Percentiles rank a stretch among this genome's conserved stretches.
Conservation (phyloP, 2,113 vertebrate species). For the Arenaria interpres region DNA sequence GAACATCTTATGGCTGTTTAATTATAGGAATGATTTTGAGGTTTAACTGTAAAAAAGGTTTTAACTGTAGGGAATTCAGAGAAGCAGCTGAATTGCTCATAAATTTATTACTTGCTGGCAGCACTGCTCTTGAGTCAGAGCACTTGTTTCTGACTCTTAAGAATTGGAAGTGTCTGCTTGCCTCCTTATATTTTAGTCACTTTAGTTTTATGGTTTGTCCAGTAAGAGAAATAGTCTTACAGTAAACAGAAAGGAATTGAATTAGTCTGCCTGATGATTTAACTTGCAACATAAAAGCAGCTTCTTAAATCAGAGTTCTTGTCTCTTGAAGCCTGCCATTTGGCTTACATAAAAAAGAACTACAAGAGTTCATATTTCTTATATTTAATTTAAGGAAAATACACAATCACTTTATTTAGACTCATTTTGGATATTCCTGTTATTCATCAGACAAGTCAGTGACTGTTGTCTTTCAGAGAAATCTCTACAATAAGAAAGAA, state of each 20-base stretch:
- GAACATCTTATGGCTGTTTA: not conserved
- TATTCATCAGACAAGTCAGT: not conserved
- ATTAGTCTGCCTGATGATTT: slow-evolving; percentile 42
- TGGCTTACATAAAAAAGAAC: not conserved
- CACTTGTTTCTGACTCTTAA: slow-evolving; percentile 30
- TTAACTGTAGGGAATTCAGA: slow-evolving; percentile 49
- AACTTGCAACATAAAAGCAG: slow-evolving; percentile 9
- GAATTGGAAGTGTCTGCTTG: slow-evolving; percentile 30
- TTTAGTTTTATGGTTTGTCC: slow-evolving; percentile 43
- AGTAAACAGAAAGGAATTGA: slow-evolving; percentile 40
- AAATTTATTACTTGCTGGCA: slow-evolving; percentile 41
- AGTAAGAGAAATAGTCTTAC: slow-evolving; percentile 29
- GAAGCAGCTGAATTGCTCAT: slow-evolving; percentile 42
- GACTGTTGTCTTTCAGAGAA: not conserved
- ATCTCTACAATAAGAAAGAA: not conserved
- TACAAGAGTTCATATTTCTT: not conserved
- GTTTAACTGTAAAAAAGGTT: slow-evolving; percentile 18
- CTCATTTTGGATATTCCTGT: not conserved
- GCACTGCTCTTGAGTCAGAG: not conserved
- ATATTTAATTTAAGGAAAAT: not conserved
- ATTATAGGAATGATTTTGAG: slow-evolving; percentile 31
- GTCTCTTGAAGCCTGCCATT: not conserved
- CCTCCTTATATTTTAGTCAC: slow-evolving; percentile 34
- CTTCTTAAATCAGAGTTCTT: slow-evolving; percentile 2
- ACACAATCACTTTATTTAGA: not conserved